Base-by-base conservation (phyloP, 1,140 invertebrate species). In the Macrobrachium nipponense region DNA sequence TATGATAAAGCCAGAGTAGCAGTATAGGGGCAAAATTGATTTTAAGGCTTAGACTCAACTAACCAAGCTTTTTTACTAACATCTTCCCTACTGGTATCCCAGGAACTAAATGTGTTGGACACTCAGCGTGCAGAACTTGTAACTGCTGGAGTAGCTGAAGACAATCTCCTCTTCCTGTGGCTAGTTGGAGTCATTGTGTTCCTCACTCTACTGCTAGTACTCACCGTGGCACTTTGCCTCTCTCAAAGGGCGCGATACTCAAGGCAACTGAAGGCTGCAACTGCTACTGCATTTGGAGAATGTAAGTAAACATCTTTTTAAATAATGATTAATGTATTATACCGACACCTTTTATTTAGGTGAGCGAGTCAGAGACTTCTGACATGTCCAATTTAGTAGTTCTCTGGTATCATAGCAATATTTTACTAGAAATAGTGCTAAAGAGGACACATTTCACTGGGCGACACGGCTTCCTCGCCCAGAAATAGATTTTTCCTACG, bases 201-300 rank as follows among this genome's bases (percentile, higher is more conserved):
- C 90, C 91, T 98, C 4, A 93, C 94, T 5, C 93, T 96, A 12
- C 90, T 98, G 17, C 92, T 98, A 10, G 92, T 97, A 61, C 92
- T 97, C 2, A 94, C 96, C 36, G 91, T 97, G 7, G 95, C 95
- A 20, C 90, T 97, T 44, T 97, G 96, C 87, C 91, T 97, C 0
- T 95, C 96, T 36, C 97, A 98, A 90, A 92, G 96, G 85, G 94
- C 95, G 3, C 94, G 95, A 79, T 98, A 97, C 90, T 93, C 95
- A 79, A 92, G 97, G 77, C 95, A 97, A 91, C 91, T 99, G n/a
- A 97, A 97, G 92, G 97, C 97, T 20, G 97, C 97, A 7, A 98
- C 97, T 82, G 96, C 96, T 0, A 96, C 96, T 82, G 96, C 97
- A 12, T 98, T 97, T 91, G 96, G 97, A 96, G 93, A 94, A 92